These are phyloP conservation scores for Drosophila mayaguana DNA, from an alignment of 2,888 invertebrate species.

Conservation along the genomic window DNA sequence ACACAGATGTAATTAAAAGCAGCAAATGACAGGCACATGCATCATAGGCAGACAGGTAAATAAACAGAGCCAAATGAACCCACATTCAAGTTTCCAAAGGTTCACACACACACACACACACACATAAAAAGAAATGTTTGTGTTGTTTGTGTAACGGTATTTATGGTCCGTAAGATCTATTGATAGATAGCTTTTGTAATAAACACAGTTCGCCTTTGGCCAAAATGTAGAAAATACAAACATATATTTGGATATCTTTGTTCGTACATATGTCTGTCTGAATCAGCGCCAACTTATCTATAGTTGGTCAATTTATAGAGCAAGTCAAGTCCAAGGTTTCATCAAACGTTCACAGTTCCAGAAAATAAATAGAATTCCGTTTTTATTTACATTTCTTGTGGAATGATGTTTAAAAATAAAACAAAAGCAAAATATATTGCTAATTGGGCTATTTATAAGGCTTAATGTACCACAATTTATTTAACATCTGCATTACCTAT, in stretches of 20 bases:
- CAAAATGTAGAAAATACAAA: conserved; percentile 1
- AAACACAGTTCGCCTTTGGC: conserved; percentile 46
- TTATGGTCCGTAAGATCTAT: conserved; percentile 39
- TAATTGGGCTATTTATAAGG: conserved; percentile 8
- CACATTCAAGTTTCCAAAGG: conserved; percentile 15
- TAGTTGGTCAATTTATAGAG: conserved; percentile 17
- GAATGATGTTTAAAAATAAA: not conserved
- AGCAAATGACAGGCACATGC: conserved; percentile 71
- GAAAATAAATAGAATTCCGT: conserved; percentile 15
- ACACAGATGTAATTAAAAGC: conserved; percentile 72
- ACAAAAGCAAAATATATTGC: not conserved
- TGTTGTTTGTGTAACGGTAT: conserved; percentile 29
- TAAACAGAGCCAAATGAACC: conserved; percentile 18
- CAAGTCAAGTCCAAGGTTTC: conserved; percentile 39
- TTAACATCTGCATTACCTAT: conserved; percentile 20
- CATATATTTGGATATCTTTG: not conserved
- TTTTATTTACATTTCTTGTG: conserved; percentile 19
- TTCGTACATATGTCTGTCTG: not conserved
- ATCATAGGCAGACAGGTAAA: conserved; percentile 58
- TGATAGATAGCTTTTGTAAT: conserved; percentile 60
- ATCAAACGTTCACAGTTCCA: conserved; percentile 13
- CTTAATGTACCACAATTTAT: conserved; percentile 10
- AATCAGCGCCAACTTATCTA: conserved; percentile 3
- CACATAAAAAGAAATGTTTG: not conserved
- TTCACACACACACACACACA: conserved; percentile 29